Evolutionary conservation across 2,888 invertebrate genomes (phyloP).

Genomic region (Lycocerus yunnanus): DNA sequence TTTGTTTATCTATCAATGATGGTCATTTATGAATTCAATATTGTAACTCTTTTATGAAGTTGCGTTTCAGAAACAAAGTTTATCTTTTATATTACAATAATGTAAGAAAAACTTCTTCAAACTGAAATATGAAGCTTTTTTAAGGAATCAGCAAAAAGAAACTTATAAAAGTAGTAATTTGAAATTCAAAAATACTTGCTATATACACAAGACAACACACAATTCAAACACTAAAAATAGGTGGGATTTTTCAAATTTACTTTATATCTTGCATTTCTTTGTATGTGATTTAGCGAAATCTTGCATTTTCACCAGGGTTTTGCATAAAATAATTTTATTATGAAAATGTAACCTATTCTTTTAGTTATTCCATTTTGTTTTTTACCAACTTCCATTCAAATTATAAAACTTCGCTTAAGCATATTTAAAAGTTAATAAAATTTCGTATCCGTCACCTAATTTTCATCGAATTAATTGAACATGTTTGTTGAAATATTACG

Average conservation of each 20-base stretch:
- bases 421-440: no score
- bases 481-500: background rate
- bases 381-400: no score
- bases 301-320: background rate
- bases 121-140: conserved; percentile 2
- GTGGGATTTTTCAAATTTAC: background rate
- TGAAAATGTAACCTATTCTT: background rate
- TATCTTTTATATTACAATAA: conserved; percentile 6
- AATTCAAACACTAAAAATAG: background rate
- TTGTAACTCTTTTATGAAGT: background rate
- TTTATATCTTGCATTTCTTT: background rate
- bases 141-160: conserved; percentile 3
- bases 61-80: background rate
- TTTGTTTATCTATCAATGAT: background rate
- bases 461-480: background rate
- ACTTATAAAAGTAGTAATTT: conserved; percentile 5
- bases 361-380: no score
- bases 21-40: conserved; percentile 2
- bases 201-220: background rate
- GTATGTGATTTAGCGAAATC: background rate
- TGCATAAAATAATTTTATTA: background rate
- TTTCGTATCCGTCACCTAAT: background rate
- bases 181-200: background rate
- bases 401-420: no score
- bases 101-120: background rate